phyloP scores from a whole-genome alignment of 2,113 vertebrate genomes.

The Notechis scutatus region DNA sequence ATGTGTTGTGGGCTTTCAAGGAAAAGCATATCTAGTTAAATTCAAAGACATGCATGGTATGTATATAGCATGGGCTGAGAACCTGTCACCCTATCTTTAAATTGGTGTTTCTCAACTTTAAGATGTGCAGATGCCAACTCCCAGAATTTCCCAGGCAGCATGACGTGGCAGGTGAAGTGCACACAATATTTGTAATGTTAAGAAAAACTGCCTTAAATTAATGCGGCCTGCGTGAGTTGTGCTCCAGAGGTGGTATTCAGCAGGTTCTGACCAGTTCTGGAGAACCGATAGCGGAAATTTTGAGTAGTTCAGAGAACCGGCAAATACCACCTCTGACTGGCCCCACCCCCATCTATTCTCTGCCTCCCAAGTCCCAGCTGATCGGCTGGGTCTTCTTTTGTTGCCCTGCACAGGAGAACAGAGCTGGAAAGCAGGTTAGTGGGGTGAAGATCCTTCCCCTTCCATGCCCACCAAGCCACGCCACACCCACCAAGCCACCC shows the following conservation, averaged over 20 bases:
- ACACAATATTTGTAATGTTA: not conserved
- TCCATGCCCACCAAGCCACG: too few relatives aligned
- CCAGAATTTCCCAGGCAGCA: not conserved
- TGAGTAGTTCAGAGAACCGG: too few relatives aligned
- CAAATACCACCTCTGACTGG: too few relatives aligned
- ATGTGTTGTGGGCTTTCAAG: not conserved
- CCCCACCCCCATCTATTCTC: too few relatives aligned
- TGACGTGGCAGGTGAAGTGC: not conserved
- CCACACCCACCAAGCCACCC: too few relatives aligned
- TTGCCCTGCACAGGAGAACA: too few relatives aligned
- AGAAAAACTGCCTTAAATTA: not conserved
- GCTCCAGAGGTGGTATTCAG: not conserved
- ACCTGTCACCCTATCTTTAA: not conserved
- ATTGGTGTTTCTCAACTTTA: not conserved
- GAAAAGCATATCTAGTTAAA: not conserved
- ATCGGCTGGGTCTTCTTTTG: too few relatives aligned
- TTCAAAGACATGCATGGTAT: slow-evolving; percentile 19
- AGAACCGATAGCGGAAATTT: too few relatives aligned
- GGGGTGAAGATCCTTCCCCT: too few relatives aligned
- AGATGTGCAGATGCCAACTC: not conserved
- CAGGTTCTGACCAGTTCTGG: too few relatives aligned
- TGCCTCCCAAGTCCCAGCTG: too few relatives aligned
- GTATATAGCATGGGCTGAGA: not conserved
- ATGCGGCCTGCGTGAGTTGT: not conserved
- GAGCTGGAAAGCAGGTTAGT: too few relatives aligned